A percentile compares a stretch with the other conserved stretches of the same genome.
phyloP scores from a whole-genome alignment of 2,113 vertebrate species.

The cat (Felis catus) region DNA sequence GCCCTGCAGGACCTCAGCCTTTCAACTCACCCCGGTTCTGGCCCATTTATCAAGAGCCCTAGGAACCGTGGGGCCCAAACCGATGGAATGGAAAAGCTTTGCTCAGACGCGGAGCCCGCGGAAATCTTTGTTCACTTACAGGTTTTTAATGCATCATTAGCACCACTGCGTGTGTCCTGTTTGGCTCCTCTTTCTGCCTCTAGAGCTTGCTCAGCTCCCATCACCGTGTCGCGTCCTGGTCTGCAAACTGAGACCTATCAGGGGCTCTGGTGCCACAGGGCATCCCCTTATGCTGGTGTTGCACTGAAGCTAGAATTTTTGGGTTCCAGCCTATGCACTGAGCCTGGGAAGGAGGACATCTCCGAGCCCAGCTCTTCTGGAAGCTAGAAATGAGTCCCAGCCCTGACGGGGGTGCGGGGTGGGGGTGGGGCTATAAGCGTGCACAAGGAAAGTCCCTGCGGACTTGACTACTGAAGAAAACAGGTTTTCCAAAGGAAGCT shows the following conservation, averaged over 20 bases:
- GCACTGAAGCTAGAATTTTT: not conserved
- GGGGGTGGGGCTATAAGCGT: no score
- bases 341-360: not conserved
- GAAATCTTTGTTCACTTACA: not conserved
- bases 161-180: not conserved
- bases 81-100: not conserved
- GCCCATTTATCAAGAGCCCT: not conserved
- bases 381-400: not conserved
- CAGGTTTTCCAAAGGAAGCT: not conserved
- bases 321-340: not conserved
- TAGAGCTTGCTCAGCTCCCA: not conserved
- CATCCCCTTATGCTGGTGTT: not conserved
- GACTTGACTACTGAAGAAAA: not conserved
- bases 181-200: not conserved
- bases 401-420: no score
- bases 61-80: not conserved
- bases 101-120: not conserved
- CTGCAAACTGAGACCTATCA: slow-evolving; percentile 25
- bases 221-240: not conserved
- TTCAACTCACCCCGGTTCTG: not conserved
- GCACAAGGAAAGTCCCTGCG: not conserved
- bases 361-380: not conserved
- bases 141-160: not conserved
- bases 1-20: not conserved
- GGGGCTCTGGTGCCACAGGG: not conserved